Conservation (phyloP, 2,113 vertebrate species). For the Odontophorus gujanensis region DNA sequence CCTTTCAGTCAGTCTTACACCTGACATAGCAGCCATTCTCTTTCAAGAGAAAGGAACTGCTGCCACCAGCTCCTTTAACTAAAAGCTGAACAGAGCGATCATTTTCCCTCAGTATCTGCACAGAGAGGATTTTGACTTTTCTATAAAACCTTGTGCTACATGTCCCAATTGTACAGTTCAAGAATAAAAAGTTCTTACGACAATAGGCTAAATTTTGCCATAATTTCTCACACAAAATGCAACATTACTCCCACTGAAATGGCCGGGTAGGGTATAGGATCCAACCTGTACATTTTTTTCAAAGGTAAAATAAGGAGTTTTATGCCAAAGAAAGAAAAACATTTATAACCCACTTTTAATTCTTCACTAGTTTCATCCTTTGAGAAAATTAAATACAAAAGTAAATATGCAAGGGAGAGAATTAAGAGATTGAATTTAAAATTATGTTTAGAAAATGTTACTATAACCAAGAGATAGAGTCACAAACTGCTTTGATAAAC, state of each 20-base stretch:
- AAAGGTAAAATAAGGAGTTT: neutral
- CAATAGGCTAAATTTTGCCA: neutral
- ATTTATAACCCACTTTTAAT: neutral
- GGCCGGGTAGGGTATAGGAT: neutral
- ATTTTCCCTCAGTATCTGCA: neutral
- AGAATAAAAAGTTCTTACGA: neutral
- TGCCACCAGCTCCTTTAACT: neutral
- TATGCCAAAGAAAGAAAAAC: neutral
- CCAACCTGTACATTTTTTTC: neutral
- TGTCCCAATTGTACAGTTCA: neutral
- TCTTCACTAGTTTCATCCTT: neutral
- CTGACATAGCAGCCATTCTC: neutral
- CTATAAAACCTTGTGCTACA: neutral
- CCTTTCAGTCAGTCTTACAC: slow-evolving; percentile 5
- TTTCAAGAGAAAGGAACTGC: slow-evolving; percentile 18
- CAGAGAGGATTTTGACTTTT: neutral
- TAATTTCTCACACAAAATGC: neutral
- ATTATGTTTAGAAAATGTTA: neutral
- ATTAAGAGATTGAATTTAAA: neutral
- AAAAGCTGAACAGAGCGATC: neutral
- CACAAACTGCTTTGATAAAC: neutral
- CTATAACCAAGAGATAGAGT: neutral
- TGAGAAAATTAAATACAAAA: neutral
- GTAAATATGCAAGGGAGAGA: neutral
- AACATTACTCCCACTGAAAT: neutral